phyloP scores from a whole-genome alignment of 2,888 invertebrate species.

The Philereme transversata region DNA sequence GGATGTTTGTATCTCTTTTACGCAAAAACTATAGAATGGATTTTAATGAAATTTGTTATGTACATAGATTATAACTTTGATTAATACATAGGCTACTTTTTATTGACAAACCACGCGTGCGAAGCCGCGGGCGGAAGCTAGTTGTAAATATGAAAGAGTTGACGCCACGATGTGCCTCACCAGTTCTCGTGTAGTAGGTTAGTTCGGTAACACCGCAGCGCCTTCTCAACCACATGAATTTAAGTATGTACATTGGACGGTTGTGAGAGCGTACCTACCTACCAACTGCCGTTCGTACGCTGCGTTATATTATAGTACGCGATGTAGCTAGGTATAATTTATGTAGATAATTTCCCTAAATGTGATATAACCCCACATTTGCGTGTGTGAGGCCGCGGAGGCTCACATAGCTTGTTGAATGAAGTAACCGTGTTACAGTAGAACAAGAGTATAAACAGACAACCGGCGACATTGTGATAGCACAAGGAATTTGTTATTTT shows the following conservation, averaged over 20 bases:
- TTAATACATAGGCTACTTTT: too few species aligned
- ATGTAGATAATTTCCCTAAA: conserved; percentile 59
- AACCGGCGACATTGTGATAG: conserved; percentile 42
- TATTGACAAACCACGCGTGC: too few species aligned
- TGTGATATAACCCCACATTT: conserved; percentile 70
- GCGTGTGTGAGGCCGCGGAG: conserved; percentile 16
- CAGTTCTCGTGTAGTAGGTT: conserved; percentile 53
- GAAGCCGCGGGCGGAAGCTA: too few species aligned
- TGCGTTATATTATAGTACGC: conserved; percentile 22
- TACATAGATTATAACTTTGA: too few species aligned
- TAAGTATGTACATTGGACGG: conserved; percentile 37
- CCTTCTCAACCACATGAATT: conserved; percentile 48
- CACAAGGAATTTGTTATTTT: conserved; percentile 51
- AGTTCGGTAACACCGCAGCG: conserved; percentile 53
- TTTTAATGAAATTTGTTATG: too few species aligned
- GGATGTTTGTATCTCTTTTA: too few species aligned
- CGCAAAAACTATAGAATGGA: too few species aligned
- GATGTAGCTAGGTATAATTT: conserved; percentile 67
- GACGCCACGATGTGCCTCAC: conserved; percentile 76
- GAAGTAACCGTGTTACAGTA: conserved; percentile 11
- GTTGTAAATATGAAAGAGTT: conserved; percentile 12
- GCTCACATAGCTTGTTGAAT: conserved; percentile 13
- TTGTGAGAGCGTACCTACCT: conserved; percentile 17
- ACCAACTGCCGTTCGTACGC: conserved; percentile 6
- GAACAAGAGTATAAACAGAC: not conserved